Evolutionary conservation across 2,113 vertebrate species (phyloP).

Genomic region (Tonatia bakeri): DNA sequence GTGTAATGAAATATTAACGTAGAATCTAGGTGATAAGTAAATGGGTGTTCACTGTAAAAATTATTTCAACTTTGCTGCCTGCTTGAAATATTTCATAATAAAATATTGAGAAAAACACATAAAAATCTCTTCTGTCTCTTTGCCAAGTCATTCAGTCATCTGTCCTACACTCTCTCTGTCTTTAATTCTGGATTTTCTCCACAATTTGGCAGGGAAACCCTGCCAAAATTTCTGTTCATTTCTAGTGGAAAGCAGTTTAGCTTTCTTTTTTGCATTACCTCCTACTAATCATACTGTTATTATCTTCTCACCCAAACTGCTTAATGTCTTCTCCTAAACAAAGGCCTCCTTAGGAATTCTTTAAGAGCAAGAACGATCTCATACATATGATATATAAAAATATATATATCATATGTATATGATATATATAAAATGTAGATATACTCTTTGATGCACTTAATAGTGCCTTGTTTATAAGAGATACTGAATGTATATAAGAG

Average conservation of each 20-base stretch:
- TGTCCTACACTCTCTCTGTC: neutral
- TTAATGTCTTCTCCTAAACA: neutral
- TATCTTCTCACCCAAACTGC: neutral
- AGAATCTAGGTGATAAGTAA: neutral
- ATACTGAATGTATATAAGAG: neutral
- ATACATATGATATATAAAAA: neutral
- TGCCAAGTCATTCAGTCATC: neutral
- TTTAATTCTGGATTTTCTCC: neutral
- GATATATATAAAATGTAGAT: neutral
- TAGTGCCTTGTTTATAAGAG: neutral
- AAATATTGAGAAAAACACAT: neutral
- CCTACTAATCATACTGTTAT: neutral
- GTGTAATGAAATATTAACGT: neutral
- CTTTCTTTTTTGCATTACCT: neutral
- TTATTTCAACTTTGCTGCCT: neutral
- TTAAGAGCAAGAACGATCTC: neutral
- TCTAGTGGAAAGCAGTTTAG: neutral
- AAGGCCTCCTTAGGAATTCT: neutral
- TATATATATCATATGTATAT: too few relatives aligned
- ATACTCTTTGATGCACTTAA: neutral
- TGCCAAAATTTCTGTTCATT: slow-evolving; percentile 12
- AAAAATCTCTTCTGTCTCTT: neutral
- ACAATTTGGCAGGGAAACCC: neutral
- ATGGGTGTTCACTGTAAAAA: neutral
- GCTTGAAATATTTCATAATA: neutral